phyloP scores from a whole-genome alignment of 37 sponge, comb jelly and placozoan genomes.

The Agelas oroides region DNA sequence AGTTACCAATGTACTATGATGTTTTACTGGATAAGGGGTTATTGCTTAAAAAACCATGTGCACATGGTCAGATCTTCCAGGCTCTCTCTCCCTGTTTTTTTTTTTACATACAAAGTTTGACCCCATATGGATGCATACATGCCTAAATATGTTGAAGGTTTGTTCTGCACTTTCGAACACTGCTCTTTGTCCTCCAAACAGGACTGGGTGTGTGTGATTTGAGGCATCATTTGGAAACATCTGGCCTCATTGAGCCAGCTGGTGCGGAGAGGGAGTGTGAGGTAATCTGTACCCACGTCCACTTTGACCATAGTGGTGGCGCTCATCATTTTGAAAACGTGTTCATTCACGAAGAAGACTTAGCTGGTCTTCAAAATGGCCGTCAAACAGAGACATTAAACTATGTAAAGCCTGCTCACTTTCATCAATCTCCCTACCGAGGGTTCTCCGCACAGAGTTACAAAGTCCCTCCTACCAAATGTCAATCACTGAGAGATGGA shows the following conservation, averaged over 20 bases:
- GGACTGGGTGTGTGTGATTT: conserved; percentile 11
- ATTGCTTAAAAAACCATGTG: too few species aligned
- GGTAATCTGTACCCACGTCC: conserved; percentile 5
- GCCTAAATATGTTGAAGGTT: too few species aligned
- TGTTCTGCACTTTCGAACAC: too few species aligned
- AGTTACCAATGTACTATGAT: too few species aligned
- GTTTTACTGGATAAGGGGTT: too few species aligned
- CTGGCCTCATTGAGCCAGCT: background rate
- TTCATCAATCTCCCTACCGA: background rate
- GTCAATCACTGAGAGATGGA: conserved; percentile 1
- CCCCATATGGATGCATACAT: too few species aligned
- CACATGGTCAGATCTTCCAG: too few species aligned
- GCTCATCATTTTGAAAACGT: conserved; percentile 13
- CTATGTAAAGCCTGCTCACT: conserved; percentile 10
- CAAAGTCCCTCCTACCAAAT: background rate
- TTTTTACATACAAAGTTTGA: too few species aligned
- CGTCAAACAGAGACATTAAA: conserved; percentile 16
- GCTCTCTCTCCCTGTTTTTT: too few species aligned
- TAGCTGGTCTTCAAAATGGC: background rate
- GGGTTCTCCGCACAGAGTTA: background rate
- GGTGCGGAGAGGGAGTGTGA: background rate
- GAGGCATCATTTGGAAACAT: background rate
- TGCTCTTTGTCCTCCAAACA: too few species aligned
- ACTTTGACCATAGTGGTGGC: conserved; percentile 8
- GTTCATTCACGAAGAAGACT: conserved; percentile 12